phyloP scores from a whole-genome alignment of 2,113 vertebrate genomes.

The Gasterosteus nipponicus region DNA sequence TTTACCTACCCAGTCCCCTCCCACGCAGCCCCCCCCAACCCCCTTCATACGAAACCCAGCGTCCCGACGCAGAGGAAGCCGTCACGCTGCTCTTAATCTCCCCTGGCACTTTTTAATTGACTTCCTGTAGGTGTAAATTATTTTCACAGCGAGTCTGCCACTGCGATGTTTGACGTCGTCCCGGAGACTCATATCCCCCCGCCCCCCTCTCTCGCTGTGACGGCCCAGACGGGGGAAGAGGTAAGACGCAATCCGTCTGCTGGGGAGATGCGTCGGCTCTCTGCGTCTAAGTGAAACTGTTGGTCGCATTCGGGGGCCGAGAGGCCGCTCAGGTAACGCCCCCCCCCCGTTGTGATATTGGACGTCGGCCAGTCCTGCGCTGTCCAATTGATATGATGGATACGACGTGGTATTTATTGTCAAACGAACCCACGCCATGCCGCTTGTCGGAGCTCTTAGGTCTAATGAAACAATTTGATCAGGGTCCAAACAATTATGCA shows the following conservation, averaged over 20 bases:
- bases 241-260: slow-evolving; percentile 78
- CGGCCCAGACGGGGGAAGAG: slow-evolving; percentile 67
- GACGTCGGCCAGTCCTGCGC: slow-evolving; percentile 44
- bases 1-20: slow-evolving; percentile 55
- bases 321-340: slow-evolving; percentile 42
- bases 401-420: slow-evolving; percentile 41
- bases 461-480: slow-evolving; percentile 39
- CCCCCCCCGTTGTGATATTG: slow-evolving; percentile 41
- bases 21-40: too few relatives aligned
- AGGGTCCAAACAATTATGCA: slow-evolving; percentile 40
- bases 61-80: slow-evolving; percentile 73
- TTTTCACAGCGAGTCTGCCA: slow-evolving; percentile 86
- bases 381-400: slow-evolving; percentile 45
- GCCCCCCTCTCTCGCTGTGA: slow-evolving; percentile 51
- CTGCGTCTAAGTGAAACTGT: slow-evolving; percentile 66
- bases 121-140: slow-evolving; percentile 93
- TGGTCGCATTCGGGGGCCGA: slow-evolving; percentile 42
- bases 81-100: slow-evolving; percentile 93
- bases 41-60: slow-evolving; percentile 1
- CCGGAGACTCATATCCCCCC: slow-evolving; percentile 65
- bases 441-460: slow-evolving; percentile 28
- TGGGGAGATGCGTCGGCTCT: slow-evolving; percentile 63
- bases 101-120: slow-evolving; percentile 94
- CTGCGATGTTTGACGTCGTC: slow-evolving; percentile 75
- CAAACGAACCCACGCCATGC: slow-evolving; percentile 40